phyloP scores from a whole-genome alignment of 2,113 vertebrate genomes.

The Xiphias gladius region DNA sequence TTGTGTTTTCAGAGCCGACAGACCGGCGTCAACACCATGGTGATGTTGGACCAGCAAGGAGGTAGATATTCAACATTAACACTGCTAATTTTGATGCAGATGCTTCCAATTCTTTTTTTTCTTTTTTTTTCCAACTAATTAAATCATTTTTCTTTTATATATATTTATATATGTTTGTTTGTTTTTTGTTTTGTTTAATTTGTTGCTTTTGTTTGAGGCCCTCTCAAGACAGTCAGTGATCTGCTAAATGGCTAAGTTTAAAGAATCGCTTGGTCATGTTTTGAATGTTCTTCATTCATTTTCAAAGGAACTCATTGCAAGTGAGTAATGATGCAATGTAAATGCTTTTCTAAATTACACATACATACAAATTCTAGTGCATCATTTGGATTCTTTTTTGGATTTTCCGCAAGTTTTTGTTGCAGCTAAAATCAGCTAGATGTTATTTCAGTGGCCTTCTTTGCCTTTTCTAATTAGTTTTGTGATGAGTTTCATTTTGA shows the following conservation, averaged over 20 bases:
- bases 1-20: conserved; percentile 86
- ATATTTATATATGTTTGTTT: neutral
- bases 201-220: neutral
- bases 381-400: no score
- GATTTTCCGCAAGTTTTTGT: no score
- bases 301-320: no score
- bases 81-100: neutral
- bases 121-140: no score
- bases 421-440: no score
- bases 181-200: no score
- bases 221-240: neutral
- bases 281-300: no score
- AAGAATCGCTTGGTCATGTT: neutral
- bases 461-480: neutral
- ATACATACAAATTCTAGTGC: no score
- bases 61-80: conserved; percentile 77
- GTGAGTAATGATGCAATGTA: neutral
- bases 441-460: neutral
- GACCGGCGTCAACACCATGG: conserved; percentile 91
- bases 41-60: conserved; percentile 95
- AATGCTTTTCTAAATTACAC: no score
- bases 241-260: neutral
- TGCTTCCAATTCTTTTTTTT: neutral
- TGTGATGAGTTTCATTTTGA: accelerated
- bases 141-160: no score